Evolutionary conservation across 1,140 invertebrate genomes (phyloP).

Genomic region (Aphaenogaster ashmeadi): DNA sequence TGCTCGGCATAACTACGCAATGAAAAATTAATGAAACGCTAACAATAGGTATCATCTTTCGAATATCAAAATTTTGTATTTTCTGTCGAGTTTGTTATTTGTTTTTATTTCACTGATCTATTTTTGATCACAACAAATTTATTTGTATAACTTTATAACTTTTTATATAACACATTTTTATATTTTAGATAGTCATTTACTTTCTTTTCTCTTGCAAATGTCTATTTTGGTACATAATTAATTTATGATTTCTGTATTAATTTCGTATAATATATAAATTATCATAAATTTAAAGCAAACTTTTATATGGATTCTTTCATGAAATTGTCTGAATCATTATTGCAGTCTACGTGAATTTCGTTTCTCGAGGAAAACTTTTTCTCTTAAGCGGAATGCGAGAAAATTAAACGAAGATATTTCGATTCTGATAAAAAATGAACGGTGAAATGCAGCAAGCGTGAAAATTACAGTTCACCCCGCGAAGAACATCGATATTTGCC

Average conservation of each 20-base stretch:
- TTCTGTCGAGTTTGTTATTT: background rate
- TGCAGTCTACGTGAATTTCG: background rate
- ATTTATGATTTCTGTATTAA: background rate
- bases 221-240: background rate
- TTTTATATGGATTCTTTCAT: background rate
- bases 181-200: background rate
- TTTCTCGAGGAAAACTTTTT: conserved; percentile 23
- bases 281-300: background rate
- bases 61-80: background rate
- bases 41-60: background rate
- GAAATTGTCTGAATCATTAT: conserved; percentile 1
- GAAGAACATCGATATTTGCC: conserved; percentile 60
- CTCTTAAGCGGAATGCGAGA: background rate
- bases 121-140: background rate
- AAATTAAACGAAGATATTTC: conserved; percentile 33
- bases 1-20: background rate
- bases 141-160: background rate
- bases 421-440: conserved; percentile 53
- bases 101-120: background rate
- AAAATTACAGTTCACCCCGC: conserved; percentile 46
- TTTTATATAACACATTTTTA: conserved; percentile 1
- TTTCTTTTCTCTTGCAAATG: background rate
- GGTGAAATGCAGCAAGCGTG: conserved; percentile 8
- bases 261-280: background rate
- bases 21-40: background rate